Evolutionary conservation across 2,797 vertebrate genomes (phyloP).

Genomic region (Cygnus olor): DNA sequence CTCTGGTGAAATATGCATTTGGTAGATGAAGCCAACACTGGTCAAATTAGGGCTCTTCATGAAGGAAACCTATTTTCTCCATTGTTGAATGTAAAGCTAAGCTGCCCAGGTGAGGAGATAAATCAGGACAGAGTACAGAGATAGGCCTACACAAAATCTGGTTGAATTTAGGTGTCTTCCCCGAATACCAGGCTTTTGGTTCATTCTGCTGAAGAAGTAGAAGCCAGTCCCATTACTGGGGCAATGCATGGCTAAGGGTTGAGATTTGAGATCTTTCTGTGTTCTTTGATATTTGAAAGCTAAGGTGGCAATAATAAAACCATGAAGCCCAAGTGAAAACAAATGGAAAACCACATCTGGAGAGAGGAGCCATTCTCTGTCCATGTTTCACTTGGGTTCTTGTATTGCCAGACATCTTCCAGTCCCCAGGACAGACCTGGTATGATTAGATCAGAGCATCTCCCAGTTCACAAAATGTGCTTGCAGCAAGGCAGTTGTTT

Average conservation of each 20-base stretch:
- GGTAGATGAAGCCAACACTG: neutral
- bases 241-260: neutral
- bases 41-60: neutral
- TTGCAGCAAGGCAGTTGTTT: slow-evolving; percentile 5
- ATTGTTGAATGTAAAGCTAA: neutral
- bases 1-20: neutral
- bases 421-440: neutral
- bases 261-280: neutral
- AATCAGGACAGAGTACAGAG: neutral
- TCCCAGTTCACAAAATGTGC: neutral
- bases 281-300: neutral
- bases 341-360: neutral
- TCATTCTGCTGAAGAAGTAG: neutral
- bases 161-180: neutral
- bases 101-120: neutral
- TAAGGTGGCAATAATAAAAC: neutral
- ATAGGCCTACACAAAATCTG: neutral
- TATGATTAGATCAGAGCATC: neutral
- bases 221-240: neutral
- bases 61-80: neutral
- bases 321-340: neutral
- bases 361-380: neutral
- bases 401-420: neutral
- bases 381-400: neutral
- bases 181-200: neutral